phyloP scores from a whole-genome alignment of 2,888 invertebrate genomes.

The Hemaris fuciformis region DNA sequence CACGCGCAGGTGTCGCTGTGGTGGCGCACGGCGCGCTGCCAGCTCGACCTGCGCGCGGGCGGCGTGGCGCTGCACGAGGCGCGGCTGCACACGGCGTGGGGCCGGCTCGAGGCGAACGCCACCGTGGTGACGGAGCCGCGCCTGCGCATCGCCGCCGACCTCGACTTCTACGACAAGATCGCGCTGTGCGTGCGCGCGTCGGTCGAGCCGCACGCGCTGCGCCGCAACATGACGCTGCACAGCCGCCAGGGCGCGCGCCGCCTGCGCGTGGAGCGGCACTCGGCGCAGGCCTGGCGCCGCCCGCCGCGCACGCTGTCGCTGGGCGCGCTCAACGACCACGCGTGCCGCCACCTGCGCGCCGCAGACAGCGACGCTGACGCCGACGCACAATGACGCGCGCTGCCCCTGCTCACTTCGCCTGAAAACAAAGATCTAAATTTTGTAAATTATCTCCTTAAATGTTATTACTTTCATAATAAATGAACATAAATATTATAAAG shows the following conservation, averaged over 20 bases:
- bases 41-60: slow-evolving; percentile 20
- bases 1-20: slow-evolving; percentile 42
- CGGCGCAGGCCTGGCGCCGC: slow-evolving; percentile 21
- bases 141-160: slow-evolving; percentile 45
- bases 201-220: slow-evolving; percentile 25
- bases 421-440: not conserved
- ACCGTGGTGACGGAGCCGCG: slow-evolving; percentile 30
- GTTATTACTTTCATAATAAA: no score
- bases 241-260: slow-evolving; percentile 2
- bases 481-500: no score
- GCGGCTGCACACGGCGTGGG: slow-evolving; percentile 39
- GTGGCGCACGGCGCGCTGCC: slow-evolving; percentile 40
- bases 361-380: slow-evolving; percentile 24
- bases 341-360: slow-evolving; percentile 48
- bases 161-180: slow-evolving; percentile 60
- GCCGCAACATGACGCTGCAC: slow-evolving; percentile 20
- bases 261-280: slow-evolving; percentile 25
- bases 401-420: not conserved
- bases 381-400: slow-evolving; percentile 3
- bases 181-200: slow-evolving; percentile 59
- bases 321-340: slow-evolving; percentile 49
- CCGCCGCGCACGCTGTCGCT: slow-evolving; percentile 46
- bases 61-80: slow-evolving; percentile 26
- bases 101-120: slow-evolving; percentile 24
- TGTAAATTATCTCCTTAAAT: not conserved